Percentiles rank a stretch among this genome's conserved stretches.
phyloP scores from a whole-genome alignment of 2,888 invertebrate genomes.

The Aleiodes testaceus region DNA sequence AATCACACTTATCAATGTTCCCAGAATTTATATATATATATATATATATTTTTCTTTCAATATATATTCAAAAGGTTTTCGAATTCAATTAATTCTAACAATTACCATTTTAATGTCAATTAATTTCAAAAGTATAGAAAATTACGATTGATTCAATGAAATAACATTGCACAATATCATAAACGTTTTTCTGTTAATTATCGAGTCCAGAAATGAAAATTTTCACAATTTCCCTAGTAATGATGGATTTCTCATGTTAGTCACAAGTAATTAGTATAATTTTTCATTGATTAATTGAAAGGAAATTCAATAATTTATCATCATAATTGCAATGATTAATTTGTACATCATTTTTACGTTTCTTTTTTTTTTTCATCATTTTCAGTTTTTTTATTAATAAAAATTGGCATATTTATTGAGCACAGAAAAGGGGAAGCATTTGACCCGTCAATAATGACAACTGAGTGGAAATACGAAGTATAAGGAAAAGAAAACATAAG shows the following conservation, averaged over 20 bases:
- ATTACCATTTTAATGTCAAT: not conserved
- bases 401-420: slow-evolving; percentile 21
- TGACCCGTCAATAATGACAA: slow-evolving; percentile 9
- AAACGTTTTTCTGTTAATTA: too few species aligned
- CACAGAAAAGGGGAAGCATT: slow-evolving; percentile 3
- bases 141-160: not conserved
- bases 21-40: slow-evolving; percentile 25
- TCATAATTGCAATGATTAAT: not conserved
- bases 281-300: not conserved
- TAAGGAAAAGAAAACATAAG: slow-evolving; percentile 9
- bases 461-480: not conserved
- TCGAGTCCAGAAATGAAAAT: too few species aligned
- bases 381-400: slow-evolving; percentile 13
- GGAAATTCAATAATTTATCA: not conserved
- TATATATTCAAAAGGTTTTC: slow-evolving; percentile 8
- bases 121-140: not conserved
- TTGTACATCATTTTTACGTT: slow-evolving; percentile 11
- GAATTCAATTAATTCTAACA: slow-evolving; percentile 2
- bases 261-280: too few species aligned
- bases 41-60: not conserved
- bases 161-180: not conserved
- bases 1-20: slow-evolving; percentile 29
- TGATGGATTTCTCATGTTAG: too few species aligned
- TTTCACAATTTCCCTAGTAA: too few species aligned
- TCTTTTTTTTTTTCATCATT: not conserved